Conservation (phyloP, 2,113 vertebrate genomes). For the Myrmophylax atrothorax region DNA sequence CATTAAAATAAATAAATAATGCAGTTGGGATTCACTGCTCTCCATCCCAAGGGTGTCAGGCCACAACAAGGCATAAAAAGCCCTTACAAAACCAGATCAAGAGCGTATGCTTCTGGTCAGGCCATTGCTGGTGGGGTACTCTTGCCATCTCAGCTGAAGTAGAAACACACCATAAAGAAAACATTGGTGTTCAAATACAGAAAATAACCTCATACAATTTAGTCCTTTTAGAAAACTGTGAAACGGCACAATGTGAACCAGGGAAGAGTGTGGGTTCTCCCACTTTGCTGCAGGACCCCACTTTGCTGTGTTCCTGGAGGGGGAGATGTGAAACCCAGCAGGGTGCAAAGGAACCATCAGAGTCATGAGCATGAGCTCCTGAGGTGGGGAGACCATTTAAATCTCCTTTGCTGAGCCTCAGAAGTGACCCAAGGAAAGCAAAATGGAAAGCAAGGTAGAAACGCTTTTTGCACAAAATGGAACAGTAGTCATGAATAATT, state of each 20-base stretch:
- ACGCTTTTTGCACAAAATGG: slow-evolving; percentile 25
- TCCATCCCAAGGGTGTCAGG: slow-evolving; percentile 2
- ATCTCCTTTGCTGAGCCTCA: background rate
- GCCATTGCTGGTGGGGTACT: background rate
- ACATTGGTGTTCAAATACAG: background rate
- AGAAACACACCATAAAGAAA: background rate
- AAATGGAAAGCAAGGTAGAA: background rate
- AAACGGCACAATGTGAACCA: background rate
- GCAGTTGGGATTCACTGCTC: background rate
- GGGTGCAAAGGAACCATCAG: background rate
- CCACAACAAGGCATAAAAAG: background rate
- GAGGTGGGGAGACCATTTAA: background rate
- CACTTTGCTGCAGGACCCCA: background rate
- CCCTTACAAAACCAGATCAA: background rate
- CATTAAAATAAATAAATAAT: slow-evolving; percentile 35
- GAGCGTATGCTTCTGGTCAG: slow-evolving; percentile 20
- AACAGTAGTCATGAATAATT: background rate
- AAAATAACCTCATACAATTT: rapidly evolving
- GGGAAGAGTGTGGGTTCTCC: background rate
- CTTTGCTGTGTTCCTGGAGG: background rate
- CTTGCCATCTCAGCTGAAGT: background rate
- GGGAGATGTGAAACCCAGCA: background rate
- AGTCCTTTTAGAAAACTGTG: background rate
- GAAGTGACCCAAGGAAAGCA: background rate
- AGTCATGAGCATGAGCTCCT: rapidly evolving